A percentile compares a stretch with the other conserved stretches of the same genome.
phyloP scores from a whole-genome alignment of 2,797 vertebrate genomes.

The Paramormyrops hopkinsi region DNA sequence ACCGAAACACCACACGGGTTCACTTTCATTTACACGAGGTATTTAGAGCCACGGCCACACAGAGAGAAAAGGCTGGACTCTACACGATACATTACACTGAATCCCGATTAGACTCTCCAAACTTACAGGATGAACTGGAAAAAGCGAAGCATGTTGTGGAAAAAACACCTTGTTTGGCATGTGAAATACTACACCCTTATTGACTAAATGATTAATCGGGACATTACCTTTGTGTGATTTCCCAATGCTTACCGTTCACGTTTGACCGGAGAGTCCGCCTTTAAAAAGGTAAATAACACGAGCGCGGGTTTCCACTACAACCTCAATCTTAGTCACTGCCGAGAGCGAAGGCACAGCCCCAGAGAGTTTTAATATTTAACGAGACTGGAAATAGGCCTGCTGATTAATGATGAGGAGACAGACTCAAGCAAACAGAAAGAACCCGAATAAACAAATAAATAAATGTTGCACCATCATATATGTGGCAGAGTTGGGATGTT shows the following conservation, averaged over 20 bases:
- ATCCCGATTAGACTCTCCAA: not conserved
- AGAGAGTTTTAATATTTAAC: conserved; percentile 62
- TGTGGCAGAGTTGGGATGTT: not conserved
- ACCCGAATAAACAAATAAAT: conserved; percentile 20
- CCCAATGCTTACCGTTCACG: not conserved
- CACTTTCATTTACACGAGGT: not conserved
- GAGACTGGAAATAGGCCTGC: conserved; percentile 47
- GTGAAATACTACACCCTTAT: not conserved
- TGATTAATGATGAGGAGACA: conserved; percentile 52
- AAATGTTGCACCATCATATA: not conserved
- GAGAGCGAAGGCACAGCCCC: conserved; percentile 35
- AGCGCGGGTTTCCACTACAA: conserved; percentile 38
- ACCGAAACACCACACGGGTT: not conserved
- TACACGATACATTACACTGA: not conserved
- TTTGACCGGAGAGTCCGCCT: not conserved
- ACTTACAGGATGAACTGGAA: not conserved
- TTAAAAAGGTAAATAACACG: conserved; percentile 41
- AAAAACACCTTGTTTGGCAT: not conserved
- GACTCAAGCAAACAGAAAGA: conserved; percentile 41
- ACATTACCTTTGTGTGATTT: not conserved
- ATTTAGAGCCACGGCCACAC: not conserved
- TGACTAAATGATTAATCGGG: conserved; percentile 9
- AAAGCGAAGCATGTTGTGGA: not conserved
- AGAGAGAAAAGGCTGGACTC: not conserved
- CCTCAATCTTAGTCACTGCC: conserved; percentile 42